Evolutionary conservation across 2,797 vertebrate genomes (phyloP).

Genomic region (Okamejei kenojei): DNA sequence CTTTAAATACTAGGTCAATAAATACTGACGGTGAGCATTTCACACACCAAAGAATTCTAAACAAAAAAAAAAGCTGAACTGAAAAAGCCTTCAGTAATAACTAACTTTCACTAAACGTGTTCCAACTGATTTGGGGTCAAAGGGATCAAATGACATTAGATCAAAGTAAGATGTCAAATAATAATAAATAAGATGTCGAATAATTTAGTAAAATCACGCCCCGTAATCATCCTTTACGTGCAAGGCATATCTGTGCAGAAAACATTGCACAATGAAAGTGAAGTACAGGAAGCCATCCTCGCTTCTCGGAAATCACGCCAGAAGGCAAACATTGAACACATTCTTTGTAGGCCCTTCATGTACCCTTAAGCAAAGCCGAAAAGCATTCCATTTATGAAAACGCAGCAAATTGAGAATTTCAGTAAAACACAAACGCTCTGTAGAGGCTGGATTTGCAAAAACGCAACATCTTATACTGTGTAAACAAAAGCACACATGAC

Average conservation of each 20-base stretch:
- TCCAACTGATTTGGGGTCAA: neutral
- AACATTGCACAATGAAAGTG: neutral
- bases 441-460: neutral
- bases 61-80: neutral
- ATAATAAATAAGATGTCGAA: no score
- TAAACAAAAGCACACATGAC: neutral
- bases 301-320: neutral
- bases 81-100: neutral
- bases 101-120: neutral
- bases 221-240: neutral
- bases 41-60: neutral
- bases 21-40: neutral
- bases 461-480: neutral
- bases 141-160: neutral
- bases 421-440: no score
- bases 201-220: no score
- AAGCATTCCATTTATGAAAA: neutral
- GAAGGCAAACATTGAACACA: neutral
- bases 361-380: neutral
- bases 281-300: constrained; percentile 4
- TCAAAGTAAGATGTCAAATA: neutral
- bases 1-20: neutral
- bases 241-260: neutral
- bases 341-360: neutral
- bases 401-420: neutral